Conservation (phyloP, 2,888 invertebrate species). For the Drosophila borborema region DNA sequence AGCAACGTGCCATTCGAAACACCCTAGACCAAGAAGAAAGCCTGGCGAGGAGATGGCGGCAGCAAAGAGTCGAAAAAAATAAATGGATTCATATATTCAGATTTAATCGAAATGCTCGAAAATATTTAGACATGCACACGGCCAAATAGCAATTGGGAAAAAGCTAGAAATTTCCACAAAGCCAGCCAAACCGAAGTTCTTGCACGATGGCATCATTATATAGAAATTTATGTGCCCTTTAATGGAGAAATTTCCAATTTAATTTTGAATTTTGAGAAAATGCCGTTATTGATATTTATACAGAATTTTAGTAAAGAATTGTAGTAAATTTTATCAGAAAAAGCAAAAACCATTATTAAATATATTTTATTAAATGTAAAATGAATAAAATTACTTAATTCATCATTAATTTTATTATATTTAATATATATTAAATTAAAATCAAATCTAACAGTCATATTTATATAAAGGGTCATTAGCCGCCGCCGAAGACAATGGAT, state of each 20-base stretch:
- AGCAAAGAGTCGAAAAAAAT: slow-evolving; percentile 1
- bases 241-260: not conserved
- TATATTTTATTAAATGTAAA: too few relatives aligned
- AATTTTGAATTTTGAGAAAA: too few relatives aligned
- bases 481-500: too few relatives aligned
- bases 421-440: not conserved
- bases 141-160: too few relatives aligned
- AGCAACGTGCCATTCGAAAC: slow-evolving; percentile 3
- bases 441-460: not conserved
- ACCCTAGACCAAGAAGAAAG: not conserved
- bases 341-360: too few relatives aligned
- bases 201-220: too few relatives aligned
- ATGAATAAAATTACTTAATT: too few relatives aligned
- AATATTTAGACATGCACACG: not conserved
- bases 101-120: not conserved
- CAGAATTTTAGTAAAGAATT: too few relatives aligned
- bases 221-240: not conserved
- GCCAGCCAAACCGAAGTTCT: not conserved
- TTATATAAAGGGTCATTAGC: not conserved
- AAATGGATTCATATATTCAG: slow-evolving; percentile 7
- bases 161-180: not conserved
- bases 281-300: too few relatives aligned
- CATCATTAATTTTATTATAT: too few relatives aligned
- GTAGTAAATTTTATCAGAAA: too few relatives aligned
- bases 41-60: not conserved